phyloP scores from a whole-genome alignment of 2,797 vertebrate genomes.

The Sparus aurata region DNA sequence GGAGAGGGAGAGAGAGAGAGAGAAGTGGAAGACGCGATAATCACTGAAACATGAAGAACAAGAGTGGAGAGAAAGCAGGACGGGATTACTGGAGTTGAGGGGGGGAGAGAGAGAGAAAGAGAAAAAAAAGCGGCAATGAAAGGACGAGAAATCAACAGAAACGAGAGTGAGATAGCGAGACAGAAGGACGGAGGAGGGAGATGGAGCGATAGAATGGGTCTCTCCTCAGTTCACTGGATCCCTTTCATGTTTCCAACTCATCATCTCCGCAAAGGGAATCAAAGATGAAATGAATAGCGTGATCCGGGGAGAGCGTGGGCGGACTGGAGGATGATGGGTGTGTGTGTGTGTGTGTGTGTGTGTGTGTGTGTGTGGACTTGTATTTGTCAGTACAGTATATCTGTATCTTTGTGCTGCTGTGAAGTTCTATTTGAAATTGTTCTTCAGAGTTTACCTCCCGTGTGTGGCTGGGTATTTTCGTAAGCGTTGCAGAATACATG shows the following conservation, averaged over 20 bases:
- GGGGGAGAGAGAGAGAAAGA: not conserved
- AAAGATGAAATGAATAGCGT: constrained; percentile 77
- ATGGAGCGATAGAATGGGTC: constrained; percentile 58
- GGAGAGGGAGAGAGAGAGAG: constrained; percentile 7
- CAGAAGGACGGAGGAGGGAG: constrained; percentile 48
- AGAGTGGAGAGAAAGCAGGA: constrained; percentile 25
- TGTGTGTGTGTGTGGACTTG: constrained; percentile 26
- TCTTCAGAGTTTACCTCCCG: not conserved
- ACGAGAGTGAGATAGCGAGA: constrained; percentile 23
- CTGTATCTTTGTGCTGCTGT: not conserved
- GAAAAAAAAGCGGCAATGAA: constrained; percentile 19
- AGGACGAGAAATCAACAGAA: constrained; percentile 10
- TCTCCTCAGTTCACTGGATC: constrained; percentile 66
- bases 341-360: constrained; percentile 21
- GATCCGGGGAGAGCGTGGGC: constrained; percentile 67
- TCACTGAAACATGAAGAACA: constrained; percentile 49
- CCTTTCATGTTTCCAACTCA: constrained; percentile 77
- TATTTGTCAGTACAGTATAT: constrained; percentile 9
- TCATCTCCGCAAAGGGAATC: constrained; percentile 80
- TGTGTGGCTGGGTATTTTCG: constrained; percentile 3
- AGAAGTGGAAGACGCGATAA: constrained; percentile 46
- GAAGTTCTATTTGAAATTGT: constrained; percentile 17
- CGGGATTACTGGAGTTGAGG: constrained; percentile 2
- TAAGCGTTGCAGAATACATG: not conserved
- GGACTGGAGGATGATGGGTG: constrained; percentile 37